phyloP scores from a whole-genome alignment of 2,888 invertebrate species.

The Eledona agricola region DNA sequence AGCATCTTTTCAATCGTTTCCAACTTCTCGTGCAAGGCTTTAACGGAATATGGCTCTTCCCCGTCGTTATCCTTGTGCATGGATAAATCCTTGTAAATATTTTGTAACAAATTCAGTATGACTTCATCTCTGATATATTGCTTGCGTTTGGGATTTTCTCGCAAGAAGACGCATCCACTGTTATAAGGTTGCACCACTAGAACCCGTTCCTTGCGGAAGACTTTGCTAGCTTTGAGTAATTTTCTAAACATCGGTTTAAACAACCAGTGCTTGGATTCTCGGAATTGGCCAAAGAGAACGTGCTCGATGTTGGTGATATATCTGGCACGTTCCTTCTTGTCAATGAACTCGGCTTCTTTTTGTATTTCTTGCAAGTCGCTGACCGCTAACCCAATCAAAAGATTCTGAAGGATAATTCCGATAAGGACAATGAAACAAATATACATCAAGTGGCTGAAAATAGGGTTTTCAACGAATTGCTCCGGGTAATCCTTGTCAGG shows the following conservation, averaged over 20 bases:
- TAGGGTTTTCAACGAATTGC: slow-evolving; percentile 21
- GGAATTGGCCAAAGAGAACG: slow-evolving; percentile 5
- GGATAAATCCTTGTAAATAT: slow-evolving; percentile 17
- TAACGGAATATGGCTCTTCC: slow-evolving; percentile 12
- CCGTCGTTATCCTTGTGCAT: slow-evolving; percentile 1
- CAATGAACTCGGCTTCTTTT: slow-evolving; percentile 24
- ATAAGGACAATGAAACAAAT: slow-evolving; percentile 20
- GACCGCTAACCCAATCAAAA: slow-evolving; percentile 30
- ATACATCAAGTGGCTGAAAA: slow-evolving; percentile 30
- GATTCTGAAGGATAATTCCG: slow-evolving; percentile 28
- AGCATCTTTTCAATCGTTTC: slow-evolving; percentile 11
- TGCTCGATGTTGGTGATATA: slow-evolving; percentile 27
- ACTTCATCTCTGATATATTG: slow-evolving; percentile 18
- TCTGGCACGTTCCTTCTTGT: slow-evolving; percentile 20
- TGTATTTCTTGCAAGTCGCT: slow-evolving; percentile 29
- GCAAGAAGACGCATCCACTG: slow-evolving; percentile 21
- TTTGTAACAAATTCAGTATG: slow-evolving; percentile 13
- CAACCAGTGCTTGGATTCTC: neutral
- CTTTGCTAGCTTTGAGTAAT: slow-evolving; percentile 1
- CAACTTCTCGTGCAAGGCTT: slow-evolving; percentile 2
- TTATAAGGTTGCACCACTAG: slow-evolving; percentile 30
- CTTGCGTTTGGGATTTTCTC: slow-evolving; percentile 17
- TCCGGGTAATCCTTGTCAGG: slow-evolving; percentile 18
- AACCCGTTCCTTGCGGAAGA: slow-evolving; percentile 8
- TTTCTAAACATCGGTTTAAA: slow-evolving; percentile 5